These are phyloP conservation scores for Cyanistes caeruleus DNA, from an alignment of 2,113 vertebrate species.

Conservation along the genomic window DNA sequence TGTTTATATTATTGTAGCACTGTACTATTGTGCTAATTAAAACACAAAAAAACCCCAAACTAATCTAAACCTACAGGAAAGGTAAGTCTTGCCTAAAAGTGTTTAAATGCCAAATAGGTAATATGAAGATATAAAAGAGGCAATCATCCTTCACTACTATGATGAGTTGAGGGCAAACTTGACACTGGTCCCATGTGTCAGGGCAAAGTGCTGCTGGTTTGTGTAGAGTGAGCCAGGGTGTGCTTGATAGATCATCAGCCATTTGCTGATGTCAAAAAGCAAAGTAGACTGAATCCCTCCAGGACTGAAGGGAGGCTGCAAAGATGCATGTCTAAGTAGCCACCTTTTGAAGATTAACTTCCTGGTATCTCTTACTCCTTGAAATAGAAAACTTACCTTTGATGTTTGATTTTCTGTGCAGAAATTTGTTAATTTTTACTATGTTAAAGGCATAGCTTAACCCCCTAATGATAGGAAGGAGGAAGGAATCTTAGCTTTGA, in stretches of 20 bases:
- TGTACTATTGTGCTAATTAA: background rate
- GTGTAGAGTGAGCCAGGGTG: background rate
- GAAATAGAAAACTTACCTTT: background rate
- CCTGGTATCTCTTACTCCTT: background rate
- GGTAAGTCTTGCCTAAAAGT: background rate
- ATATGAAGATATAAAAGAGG: background rate
- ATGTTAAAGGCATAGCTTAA: background rate
- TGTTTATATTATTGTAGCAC: background rate
- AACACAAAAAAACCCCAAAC: background rate
- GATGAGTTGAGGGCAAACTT: background rate
- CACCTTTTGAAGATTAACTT: background rate
- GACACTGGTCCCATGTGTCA: background rate
- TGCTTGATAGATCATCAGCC: background rate
- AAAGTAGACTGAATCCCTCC: background rate
- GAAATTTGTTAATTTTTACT: background rate
- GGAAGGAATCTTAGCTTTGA: background rate
- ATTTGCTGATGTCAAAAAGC: background rate
- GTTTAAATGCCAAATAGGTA: background rate
- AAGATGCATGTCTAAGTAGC: background rate
- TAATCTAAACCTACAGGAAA: background rate
- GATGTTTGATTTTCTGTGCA: background rate
- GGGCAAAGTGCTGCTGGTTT: background rate
- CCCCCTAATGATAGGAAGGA: background rate
- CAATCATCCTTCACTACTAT: rapidly evolving
- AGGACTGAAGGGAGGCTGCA: background rate